phyloP scores from a whole-genome alignment of 1,140 invertebrate species.

The Cepaea nemoralis region DNA sequence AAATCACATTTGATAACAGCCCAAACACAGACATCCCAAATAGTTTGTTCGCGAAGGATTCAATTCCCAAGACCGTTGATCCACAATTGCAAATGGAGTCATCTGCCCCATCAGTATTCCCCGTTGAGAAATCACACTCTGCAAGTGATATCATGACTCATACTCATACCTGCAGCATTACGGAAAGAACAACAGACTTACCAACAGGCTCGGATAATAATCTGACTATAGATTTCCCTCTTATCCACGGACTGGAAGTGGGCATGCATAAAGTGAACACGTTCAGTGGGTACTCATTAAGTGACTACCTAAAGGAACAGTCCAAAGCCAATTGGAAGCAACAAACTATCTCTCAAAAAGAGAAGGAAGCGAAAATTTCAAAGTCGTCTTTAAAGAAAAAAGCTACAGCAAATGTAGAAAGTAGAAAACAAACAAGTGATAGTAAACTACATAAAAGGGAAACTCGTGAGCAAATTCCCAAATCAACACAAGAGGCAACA shows the following conservation, averaged over 20 bases:
- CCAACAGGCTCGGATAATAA: neutral
- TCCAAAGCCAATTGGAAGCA: neutral
- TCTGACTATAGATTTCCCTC: neutral
- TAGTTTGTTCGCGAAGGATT: too few relatives aligned
- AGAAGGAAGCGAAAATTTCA: neutral
- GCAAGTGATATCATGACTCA: neutral
- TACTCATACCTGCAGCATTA: neutral
- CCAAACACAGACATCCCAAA: too few relatives aligned
- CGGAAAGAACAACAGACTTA: neutral
- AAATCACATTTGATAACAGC: too few relatives aligned
- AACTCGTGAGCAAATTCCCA: neutral
- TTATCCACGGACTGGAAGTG: conserved; percentile 25
- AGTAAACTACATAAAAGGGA: conserved; percentile 2
- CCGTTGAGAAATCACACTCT: neutral
- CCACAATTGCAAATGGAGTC: too few relatives aligned
- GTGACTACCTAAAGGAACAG: conserved; percentile 20
- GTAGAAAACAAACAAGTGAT: neutral
- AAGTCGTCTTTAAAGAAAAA: conserved; percentile 34
- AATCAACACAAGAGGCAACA: neutral
- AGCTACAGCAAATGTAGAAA: neutral
- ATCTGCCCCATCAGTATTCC: too few relatives aligned
- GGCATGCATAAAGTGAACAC: neutral
- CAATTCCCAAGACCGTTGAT: too few relatives aligned
- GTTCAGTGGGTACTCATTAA: neutral
- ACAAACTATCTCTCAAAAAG: neutral